A percentile compares a stretch with the other conserved stretches of the same genome.
phyloP scores from a whole-genome alignment of 2,113 vertebrate genomes.

The Vombatus ursinus region DNA sequence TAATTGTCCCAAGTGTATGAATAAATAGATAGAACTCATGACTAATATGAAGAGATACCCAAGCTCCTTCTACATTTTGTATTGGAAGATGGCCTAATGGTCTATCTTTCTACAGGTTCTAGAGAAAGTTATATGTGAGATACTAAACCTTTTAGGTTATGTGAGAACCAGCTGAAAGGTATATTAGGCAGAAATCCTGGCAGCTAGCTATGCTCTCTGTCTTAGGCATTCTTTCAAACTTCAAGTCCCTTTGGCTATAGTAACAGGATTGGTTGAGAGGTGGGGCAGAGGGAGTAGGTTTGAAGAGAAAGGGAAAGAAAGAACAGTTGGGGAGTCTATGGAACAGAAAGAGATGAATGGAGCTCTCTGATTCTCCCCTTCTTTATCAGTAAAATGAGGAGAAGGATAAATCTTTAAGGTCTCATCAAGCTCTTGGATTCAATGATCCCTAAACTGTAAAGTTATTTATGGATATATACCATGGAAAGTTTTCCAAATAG shows the following conservation, averaged over 20 bases:
- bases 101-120: not conserved
- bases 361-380: not conserved
- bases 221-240: not conserved
- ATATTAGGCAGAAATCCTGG: constrained; percentile 24
- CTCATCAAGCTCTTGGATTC: not conserved
- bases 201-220: not conserved
- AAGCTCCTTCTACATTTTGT: not conserved
- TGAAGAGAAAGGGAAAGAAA: not conserved
- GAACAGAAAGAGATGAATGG: not conserved
- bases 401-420: not conserved
- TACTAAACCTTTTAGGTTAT: not conserved
- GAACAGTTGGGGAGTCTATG: not conserved
- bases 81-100: not conserved
- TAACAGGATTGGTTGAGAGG: not conserved
- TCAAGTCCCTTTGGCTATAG: not conserved
- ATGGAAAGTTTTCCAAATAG: constrained; percentile 67
- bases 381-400: not conserved
- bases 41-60: not conserved
- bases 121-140: not conserved
- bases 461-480: constrained; percentile 72
- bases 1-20: not conserved
- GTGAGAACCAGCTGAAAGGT: constrained; percentile 12
- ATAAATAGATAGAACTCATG: not conserved
- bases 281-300: not conserved
- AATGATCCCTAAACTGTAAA: constrained; percentile 54